phyloP scores from a whole-genome alignment of 2,797 vertebrate genomes.

The Ctenochaetus hawaiiensis region DNA sequence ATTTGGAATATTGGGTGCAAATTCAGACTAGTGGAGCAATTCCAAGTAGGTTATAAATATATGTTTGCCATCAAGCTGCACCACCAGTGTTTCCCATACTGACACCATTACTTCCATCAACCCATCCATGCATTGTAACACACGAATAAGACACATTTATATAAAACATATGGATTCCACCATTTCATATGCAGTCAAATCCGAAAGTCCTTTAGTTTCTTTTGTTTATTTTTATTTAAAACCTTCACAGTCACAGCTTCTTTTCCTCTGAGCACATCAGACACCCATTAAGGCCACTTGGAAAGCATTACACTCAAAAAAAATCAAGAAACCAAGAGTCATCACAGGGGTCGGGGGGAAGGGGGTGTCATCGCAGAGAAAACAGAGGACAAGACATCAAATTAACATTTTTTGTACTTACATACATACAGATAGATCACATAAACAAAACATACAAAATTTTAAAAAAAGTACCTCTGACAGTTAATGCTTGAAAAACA shows the following conservation, averaged over 20 bases:
- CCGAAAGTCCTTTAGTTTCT: slow-evolving; percentile 49
- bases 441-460: slow-evolving; percentile 35
- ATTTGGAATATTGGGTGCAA: slow-evolving; percentile 8
- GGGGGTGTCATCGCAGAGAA: slow-evolving; percentile 28
- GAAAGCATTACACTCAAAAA: slow-evolving; percentile 34
- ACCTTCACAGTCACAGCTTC: slow-evolving; percentile 45
- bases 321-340: neutral
- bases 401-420: slow-evolving; percentile 10
- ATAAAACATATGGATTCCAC: slow-evolving; percentile 62
- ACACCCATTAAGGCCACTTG: slow-evolving; percentile 58
- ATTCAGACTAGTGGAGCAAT: slow-evolving; percentile 26
- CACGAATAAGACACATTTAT: slow-evolving; percentile 58
- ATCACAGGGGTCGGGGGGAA: no score
- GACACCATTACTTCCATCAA: slow-evolving; percentile 64
- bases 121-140: slow-evolving; percentile 55
- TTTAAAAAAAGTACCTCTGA: slow-evolving; percentile 28
- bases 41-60: slow-evolving; percentile 48
- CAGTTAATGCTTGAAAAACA: slow-evolving; percentile 39
- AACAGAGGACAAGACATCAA: slow-evolving; percentile 38
- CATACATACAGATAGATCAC: slow-evolving; percentile 27
- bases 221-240: slow-evolving; percentile 69
- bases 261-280: slow-evolving; percentile 51
- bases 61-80: slow-evolving; percentile 41
- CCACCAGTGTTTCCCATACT: slow-evolving; percentile 50
- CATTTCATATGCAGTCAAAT: slow-evolving; percentile 40